Evolutionary conservation across 2,797 vertebrate species (phyloP).

Genomic region (Eulemur coronatus): DNA sequence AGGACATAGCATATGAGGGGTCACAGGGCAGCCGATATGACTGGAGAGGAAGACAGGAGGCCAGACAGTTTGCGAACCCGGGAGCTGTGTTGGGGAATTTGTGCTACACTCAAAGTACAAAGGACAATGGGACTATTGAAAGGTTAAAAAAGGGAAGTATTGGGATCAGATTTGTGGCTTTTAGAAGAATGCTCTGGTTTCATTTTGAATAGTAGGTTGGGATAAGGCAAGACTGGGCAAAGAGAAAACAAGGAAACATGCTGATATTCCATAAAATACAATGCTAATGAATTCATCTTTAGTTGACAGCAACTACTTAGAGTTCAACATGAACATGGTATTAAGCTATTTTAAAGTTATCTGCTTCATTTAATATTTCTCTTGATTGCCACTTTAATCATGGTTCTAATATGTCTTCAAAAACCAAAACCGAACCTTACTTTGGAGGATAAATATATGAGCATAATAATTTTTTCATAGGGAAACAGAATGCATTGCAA

Average conservation of each 20-base stretch:
- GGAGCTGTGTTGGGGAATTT: neutral
- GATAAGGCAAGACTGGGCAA: neutral
- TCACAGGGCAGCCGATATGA: neutral
- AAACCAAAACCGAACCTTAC: neutral
- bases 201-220: neutral
- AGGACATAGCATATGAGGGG: neutral
- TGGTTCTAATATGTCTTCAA: neutral
- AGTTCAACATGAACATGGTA: neutral
- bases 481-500: neutral
- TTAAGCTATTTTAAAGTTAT: slow-evolving; percentile 53
- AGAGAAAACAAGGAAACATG: neutral
- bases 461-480: neutral
- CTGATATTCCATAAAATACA: neutral
- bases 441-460: neutral
- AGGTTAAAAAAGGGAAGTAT: neutral
- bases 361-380: slow-evolving; percentile 36
- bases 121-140: neutral
- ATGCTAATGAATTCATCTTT: neutral
- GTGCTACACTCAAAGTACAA: neutral
- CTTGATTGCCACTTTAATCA: slow-evolving; percentile 32
- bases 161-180: neutral
- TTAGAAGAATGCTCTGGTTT: neutral
- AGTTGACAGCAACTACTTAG: slow-evolving; percentile 20
- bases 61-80: neutral
- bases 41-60: neutral